Percentiles rank a stretch among this genome's conserved stretches.
Evolutionary conservation across 2,113 vertebrate species (phyloP).

Genomic region (Scomber colias): DNA sequence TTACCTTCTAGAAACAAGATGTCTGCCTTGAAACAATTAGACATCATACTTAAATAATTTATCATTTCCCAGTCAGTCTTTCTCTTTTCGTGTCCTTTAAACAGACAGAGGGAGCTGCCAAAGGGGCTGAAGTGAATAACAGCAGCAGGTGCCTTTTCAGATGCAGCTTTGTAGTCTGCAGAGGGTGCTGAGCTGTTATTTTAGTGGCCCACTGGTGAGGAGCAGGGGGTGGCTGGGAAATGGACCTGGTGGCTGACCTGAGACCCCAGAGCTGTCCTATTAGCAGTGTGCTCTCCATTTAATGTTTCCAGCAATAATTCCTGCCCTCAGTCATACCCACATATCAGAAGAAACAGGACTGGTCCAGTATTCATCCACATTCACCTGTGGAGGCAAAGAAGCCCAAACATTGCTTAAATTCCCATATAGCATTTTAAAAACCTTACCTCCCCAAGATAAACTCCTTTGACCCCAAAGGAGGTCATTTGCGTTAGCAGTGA

Average conservation of each 20-base stretch:
- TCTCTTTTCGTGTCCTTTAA: conserved; percentile 83
- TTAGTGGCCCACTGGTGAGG: conserved; percentile 80
- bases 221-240: conserved; percentile 86
- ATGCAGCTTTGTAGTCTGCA: conserved; percentile 83
- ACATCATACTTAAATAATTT: conserved; percentile 86
- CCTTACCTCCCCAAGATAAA: conserved; percentile 48
- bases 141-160: conserved; percentile 88
- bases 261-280: conserved; percentile 83
- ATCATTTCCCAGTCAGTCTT: conserved; percentile 83
- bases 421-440: conserved; percentile 29
- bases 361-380: not conserved
- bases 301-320: conserved; percentile 17
- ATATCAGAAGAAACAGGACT: not conserved
- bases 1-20: conserved; percentile 74
- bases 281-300: conserved; percentile 68
- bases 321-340: conserved; percentile 7
- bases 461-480: conserved; percentile 74
- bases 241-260: conserved; percentile 82
- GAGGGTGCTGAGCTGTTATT: conserved; percentile 86
- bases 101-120: conserved; percentile 83
- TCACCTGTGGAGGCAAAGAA: conserved; percentile 29
- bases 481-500: conserved; percentile 68
- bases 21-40: conserved; percentile 84
- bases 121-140: conserved; percentile 83
- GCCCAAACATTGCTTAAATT: conserved; percentile 17